These are phyloP conservation scores for Ctenochaetus hawaiiensis DNA, from an alignment of 2,797 vertebrate genomes.

Conservation along the genomic window DNA sequence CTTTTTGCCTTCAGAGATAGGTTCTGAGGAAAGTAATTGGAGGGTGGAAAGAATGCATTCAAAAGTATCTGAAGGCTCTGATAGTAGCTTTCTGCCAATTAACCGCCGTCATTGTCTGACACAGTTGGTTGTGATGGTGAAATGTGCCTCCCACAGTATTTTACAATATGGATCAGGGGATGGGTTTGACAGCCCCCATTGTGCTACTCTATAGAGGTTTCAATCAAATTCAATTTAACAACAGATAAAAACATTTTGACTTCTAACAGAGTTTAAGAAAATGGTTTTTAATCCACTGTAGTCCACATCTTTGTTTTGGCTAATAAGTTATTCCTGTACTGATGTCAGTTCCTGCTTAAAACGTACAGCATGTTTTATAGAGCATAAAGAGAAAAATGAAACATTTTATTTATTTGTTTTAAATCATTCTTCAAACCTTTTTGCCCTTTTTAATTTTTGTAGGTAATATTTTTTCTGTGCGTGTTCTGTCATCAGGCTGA, in stretches of 20 bases:
- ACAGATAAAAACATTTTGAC: constrained; percentile 33
- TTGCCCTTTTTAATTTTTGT: not conserved
- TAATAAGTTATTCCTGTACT: constrained; percentile 13
- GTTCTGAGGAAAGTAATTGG: constrained; percentile 58
- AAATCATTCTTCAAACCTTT: not conserved
- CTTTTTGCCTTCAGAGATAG: constrained; percentile 55
- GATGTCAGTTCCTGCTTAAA: not conserved
- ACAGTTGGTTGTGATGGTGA: constrained; percentile 57
- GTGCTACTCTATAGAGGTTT: constrained; percentile 33
- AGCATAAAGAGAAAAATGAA: not conserved
- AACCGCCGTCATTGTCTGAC: constrained; percentile 63
- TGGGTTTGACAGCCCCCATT: constrained; percentile 59
- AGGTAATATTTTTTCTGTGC: not conserved
- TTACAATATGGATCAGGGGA: constrained; percentile 42
- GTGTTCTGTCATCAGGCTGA: not conserved
- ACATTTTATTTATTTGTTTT: not conserved
- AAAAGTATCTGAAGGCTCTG: constrained; percentile 56
- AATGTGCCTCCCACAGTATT: constrained; percentile 52
- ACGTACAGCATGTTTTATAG: not conserved
- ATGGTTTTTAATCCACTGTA: not conserved
- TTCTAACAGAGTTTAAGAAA: constrained; percentile 10
- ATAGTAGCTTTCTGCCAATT: constrained; percentile 63
- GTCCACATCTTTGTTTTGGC: constrained; percentile 12
- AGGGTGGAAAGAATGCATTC: constrained; percentile 43
- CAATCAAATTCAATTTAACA: constrained; percentile 50